phyloP scores from a whole-genome alignment of 1,140 invertebrate species.

The Drosophila funebris region DNA sequence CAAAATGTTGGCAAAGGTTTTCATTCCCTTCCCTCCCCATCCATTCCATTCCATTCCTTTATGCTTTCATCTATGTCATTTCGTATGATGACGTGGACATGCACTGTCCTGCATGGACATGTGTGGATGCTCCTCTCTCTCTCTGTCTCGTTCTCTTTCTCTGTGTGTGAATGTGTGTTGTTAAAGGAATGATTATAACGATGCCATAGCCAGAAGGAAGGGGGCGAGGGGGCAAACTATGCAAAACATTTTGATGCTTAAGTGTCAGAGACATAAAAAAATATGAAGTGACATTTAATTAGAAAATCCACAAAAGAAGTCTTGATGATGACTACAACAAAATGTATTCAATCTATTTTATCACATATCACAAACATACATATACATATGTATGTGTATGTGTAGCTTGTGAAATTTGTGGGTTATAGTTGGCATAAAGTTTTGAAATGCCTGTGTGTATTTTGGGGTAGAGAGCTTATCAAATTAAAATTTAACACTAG shows the following conservation, averaged over 20 bases:
- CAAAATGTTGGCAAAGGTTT: conserved; percentile 52
- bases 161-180: neutral
- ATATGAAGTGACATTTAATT: conserved; percentile 50
- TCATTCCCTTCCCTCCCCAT: conserved; percentile 16
- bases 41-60: conserved; percentile 20
- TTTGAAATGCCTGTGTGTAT: neutral
- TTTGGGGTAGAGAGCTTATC: conserved; percentile 17
- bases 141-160: neutral
- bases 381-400: neutral
- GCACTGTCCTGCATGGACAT: conserved; percentile 14
- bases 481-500: conserved; percentile 51
- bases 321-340: conserved; percentile 11
- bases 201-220: conserved; percentile 20
- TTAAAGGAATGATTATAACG: conserved; percentile 20
- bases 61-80: conserved; percentile 36
- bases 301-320: conserved; percentile 34
- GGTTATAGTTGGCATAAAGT: neutral
- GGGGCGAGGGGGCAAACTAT: conserved; percentile 6
- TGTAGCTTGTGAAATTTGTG: neutral
- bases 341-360: conserved; percentile 27
- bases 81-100: conserved; percentile 38
- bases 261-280: conserved; percentile 25
- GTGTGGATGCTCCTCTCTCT: too few relatives aligned
- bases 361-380: neutral
- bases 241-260: conserved; percentile 37